A percentile compares a stretch with the other conserved stretches of the same genome.
Conservation (phyloP, 2,113 vertebrate species). For the Xyliphius kryptos region DNA sequence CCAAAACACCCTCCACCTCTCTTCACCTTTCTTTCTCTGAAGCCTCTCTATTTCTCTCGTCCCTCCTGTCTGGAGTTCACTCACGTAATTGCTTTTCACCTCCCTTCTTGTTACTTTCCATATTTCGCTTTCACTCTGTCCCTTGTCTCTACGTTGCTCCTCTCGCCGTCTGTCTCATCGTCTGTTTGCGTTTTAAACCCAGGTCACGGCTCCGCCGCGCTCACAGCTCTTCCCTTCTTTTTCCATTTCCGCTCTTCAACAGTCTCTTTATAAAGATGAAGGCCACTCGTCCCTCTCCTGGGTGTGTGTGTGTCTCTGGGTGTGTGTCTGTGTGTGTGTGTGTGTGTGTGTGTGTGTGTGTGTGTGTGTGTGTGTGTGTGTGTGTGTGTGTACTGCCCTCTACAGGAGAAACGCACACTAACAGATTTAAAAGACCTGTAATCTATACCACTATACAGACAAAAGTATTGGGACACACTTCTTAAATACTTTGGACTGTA, state of each 20-base stretch:
- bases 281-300: constrained; percentile 11
- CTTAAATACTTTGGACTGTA: no score
- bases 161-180: neutral
- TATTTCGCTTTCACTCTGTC: neutral
- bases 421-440: no score
- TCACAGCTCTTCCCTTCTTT: constrained; percentile 12
- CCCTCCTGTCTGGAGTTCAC: neutral
- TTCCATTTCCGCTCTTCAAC: constrained; percentile 31
- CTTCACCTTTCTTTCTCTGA: constrained; percentile 42
- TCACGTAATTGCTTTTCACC: constrained; percentile 2
- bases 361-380: constrained; percentile 14
- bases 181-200: constrained; percentile 24
- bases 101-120: constrained; percentile 41
- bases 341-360: constrained; percentile 1
- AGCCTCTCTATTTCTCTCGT: constrained; percentile 29
- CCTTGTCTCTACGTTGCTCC: neutral
- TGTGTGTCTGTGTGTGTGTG: neutral
- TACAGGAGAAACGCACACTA: constrained; percentile 8
- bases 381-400: constrained; percentile 12
- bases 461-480: no score
- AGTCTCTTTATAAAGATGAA: constrained; percentile 36
- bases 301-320: constrained; percentile 4
- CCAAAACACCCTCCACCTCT: constrained; percentile 21
- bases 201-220: constrained; percentile 13
- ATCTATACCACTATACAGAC: no score